Percentiles rank a stretch among this genome's conserved stretches.
Evolutionary conservation across 1,140 invertebrate species (phyloP).

Genomic region (Habropoda laboriosa): DNA sequence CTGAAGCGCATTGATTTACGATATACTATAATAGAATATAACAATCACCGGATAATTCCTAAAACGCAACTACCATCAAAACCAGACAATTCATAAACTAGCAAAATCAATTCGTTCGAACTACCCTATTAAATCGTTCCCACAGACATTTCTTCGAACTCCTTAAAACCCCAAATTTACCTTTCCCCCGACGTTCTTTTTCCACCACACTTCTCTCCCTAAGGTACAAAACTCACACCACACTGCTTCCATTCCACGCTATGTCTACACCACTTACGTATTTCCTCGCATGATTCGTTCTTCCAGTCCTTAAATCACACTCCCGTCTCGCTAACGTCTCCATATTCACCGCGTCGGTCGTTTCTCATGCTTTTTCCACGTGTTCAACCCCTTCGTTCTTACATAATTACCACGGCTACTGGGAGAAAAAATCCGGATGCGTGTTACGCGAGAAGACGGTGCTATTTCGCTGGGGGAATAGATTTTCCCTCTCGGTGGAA

Average conservation of each 20-base stretch:
- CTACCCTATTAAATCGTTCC: no score
- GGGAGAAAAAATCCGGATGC: neutral
- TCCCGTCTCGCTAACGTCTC: neutral
- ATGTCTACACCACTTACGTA: no score
- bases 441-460: neutral
- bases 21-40: no score
- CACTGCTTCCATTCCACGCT: no score
- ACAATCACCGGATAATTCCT: no score
- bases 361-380: neutral
- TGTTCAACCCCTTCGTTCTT: no score
- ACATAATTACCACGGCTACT: neutral
- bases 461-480: neutral
- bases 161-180: neutral
- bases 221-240: neutral
- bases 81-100: no score
- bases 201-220: neutral
- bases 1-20: no score
- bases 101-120: no score
- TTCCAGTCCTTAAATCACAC: neutral
- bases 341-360: neutral
- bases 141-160: neutral
- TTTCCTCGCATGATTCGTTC: neutral
- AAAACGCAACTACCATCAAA: no score
- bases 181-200: neutral
- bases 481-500: slow-evolving; percentile 11